These are phyloP conservation scores for Limnephilus auricula DNA, from an alignment of 2,888 invertebrate genomes.

Conservation along the genomic window DNA sequence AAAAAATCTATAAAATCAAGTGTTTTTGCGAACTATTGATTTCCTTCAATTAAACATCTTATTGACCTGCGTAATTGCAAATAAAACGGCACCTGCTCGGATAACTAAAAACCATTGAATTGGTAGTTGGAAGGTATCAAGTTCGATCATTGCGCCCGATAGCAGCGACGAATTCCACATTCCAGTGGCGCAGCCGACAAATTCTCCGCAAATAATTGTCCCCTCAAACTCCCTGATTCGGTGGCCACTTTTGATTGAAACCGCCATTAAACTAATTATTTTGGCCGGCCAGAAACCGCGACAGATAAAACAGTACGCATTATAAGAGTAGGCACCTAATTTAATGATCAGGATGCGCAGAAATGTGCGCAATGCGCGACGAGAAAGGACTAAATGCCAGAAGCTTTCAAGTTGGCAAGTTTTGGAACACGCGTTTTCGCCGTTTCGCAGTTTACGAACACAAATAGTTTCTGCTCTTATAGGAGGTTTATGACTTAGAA, in stretches of 20 bases:
- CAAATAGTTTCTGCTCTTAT: too few relatives aligned
- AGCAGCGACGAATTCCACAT: not conserved
- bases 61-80: not conserved
- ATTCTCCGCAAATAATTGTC: slow-evolving; percentile 16
- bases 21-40: not conserved
- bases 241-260: not conserved
- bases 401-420: not conserved
- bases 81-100: slow-evolving; percentile 1
- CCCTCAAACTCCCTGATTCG: not conserved
- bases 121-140: not conserved
- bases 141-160: not conserved
- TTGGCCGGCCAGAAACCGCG: not conserved
- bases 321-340: slow-evolving; percentile 1
- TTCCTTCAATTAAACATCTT: not conserved
- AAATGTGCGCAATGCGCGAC: slow-evolving; percentile 10
- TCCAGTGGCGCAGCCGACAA: slow-evolving; percentile 7
- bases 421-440: not conserved
- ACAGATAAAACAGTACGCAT: not conserved
- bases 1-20: not conserved
- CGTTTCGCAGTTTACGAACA: not conserved
- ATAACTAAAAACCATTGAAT: not conserved
- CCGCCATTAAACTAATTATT: slow-evolving; percentile 32
- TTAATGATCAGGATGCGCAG: slow-evolving; percentile 9
- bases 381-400: not conserved
- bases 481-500: too few relatives aligned